Evolutionary conservation across 1,140 invertebrate species (phyloP).

Genomic region (Lucilia cuprina): DNA sequence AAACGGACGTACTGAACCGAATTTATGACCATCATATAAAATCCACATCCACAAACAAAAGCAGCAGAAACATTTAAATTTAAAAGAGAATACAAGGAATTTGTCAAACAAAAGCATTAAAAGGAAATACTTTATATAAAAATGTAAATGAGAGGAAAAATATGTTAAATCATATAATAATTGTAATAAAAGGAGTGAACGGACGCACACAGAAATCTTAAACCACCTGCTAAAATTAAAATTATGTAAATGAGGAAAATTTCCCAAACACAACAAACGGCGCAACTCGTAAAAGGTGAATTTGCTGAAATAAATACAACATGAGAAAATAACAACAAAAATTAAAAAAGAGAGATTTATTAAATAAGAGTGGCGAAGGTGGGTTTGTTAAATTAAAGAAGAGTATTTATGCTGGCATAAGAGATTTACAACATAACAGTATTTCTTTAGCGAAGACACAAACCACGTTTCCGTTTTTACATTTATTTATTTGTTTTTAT

Average conservation of each 20-base stretch:
- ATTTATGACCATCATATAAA: background rate
- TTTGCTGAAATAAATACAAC: background rate
- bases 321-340: background rate
- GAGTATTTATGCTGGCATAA: background rate
- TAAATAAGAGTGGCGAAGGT: background rate
- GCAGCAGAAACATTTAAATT: background rate
- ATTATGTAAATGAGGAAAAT: background rate
- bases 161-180: background rate
- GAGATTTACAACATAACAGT: constrained; percentile 5
- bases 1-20: background rate
- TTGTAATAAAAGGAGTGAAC: background rate
- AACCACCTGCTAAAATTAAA: background rate
- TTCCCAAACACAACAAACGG: background rate
- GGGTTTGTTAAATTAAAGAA: background rate
- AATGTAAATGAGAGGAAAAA: background rate
- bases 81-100: background rate
- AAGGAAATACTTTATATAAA: background rate
- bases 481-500: background rate
- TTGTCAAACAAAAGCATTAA: background rate
- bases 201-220: background rate
- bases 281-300: background rate
- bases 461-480: constrained; percentile 5
- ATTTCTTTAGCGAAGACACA: background rate
- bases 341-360: background rate
- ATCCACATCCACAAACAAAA: background rate